Evolutionary conservation across 2,797 vertebrate species (phyloP).

Genomic region (Eulemur albifrons): DNA sequence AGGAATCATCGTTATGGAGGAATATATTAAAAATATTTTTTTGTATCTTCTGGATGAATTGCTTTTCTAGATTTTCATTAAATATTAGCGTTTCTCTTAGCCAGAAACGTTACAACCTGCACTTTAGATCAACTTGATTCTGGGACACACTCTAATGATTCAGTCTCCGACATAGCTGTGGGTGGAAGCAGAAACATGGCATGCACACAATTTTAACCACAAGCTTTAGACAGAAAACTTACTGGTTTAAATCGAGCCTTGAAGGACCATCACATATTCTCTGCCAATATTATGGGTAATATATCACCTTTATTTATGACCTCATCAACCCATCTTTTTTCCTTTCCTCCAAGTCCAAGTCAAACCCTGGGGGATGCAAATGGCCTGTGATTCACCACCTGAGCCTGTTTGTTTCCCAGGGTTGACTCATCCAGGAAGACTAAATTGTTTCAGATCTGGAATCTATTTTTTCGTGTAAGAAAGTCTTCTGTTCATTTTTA

Average conservation of each 20-base stretch:
- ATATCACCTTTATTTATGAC: slow-evolving; percentile 13
- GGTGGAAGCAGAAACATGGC: background rate
- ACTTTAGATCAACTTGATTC: background rate
- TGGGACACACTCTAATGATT: background rate
- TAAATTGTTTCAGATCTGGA: slow-evolving; percentile 31
- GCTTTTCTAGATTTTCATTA: slow-evolving; percentile 24
- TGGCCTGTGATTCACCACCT: slow-evolving; percentile 9
- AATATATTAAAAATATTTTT: background rate
- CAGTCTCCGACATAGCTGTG: background rate
- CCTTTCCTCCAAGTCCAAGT: background rate
- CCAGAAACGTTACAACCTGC: background rate
- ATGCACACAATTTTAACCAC: background rate
- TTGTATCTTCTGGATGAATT: background rate
- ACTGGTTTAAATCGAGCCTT: background rate
- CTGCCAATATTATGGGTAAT: background rate
- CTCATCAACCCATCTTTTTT: slow-evolving; percentile 4
- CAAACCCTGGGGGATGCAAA: background rate
- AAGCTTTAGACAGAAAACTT: slow-evolving; percentile 1
- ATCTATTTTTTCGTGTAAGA: background rate
- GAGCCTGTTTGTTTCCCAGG: background rate
- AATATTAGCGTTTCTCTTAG: slow-evolving; percentile 22
- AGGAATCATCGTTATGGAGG: background rate
- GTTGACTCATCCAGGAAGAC: slow-evolving; percentile 56
- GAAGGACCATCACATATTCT: background rate
- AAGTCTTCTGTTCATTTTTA: slow-evolving; percentile 23